Evolutionary conservation across 2,113 vertebrate genomes (phyloP).

Genomic region (Sigmodon hispidus): DNA sequence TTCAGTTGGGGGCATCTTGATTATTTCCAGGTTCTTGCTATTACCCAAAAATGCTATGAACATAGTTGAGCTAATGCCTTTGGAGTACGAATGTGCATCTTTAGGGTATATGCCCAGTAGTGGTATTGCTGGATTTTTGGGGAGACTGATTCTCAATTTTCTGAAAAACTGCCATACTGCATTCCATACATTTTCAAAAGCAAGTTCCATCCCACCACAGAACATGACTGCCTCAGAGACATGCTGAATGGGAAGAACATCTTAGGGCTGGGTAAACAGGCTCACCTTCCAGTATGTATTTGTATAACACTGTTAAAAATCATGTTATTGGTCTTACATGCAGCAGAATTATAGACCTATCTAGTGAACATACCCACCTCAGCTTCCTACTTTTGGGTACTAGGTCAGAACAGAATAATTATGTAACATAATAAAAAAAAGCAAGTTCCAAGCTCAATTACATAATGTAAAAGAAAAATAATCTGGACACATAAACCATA

Average conservation of each 20-base stretch:
- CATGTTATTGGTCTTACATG: background rate
- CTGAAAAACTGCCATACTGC: no score
- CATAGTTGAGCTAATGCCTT: no score
- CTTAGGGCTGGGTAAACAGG: background rate
- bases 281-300: background rate
- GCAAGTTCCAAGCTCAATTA: conserved; percentile 36
- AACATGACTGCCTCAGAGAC: background rate
- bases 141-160: no score
- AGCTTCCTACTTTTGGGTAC: background rate
- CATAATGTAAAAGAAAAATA: conserved; percentile 36
- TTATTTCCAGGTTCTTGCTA: no score
- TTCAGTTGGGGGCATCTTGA: no score
- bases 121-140: no score
- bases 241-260: background rate
- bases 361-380: background rate
- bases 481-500: background rate
- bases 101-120: no score
- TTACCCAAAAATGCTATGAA: no score
- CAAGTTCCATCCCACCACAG: background rate
- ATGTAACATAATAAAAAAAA: conserved; percentile 4
- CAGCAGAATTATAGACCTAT: background rate
- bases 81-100: no score
- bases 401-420: background rate
- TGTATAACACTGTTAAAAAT: background rate
- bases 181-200: no score